Evolutionary conservation across 2,888 invertebrate genomes (phyloP), one percentile per base, ranked within the genome.

Genomic region (Orgyia antiqua): DNA sequence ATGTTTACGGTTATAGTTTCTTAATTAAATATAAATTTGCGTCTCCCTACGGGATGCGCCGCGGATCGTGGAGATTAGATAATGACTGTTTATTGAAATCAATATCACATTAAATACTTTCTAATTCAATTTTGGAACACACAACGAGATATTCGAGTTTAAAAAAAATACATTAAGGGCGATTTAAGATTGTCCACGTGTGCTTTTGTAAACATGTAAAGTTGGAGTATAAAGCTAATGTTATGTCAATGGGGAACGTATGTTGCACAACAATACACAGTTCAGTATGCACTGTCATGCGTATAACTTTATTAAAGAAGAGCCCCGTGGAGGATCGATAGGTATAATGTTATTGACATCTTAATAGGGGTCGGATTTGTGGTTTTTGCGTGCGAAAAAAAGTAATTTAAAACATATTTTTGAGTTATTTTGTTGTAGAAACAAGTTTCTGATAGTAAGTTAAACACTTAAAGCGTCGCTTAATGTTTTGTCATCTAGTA

Each of bases 261-360:
- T 67, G 63, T 80, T 78, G 73, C 56, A 52, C 69, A 80, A 84
- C 80, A 82, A 80, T 74, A 39, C 40, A 36, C 46, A 46, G 61
- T 74, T 69, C 51, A 65, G 44, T 45, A 53, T 34, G 57, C 60
- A 67, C 59, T 67, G 70, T 72, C 74, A 76, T 60, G 74, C 74
- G 74, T 75, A 59, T 79, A 78, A 83, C 63, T 61, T 64, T 73
- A 78, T 83, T 79, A 80, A 68, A 68, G 58, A 57, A 54, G 53
- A 66, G 58, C 53, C 65, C 74, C 73, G 66, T 76, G 64, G 66
- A 77, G 61, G 80, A 82, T 77, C 66, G 82, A 82, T 84, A 64
- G 69, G 58, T 58, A 42, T 50, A 54, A 40, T 44, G 35, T 51
- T 43, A 54, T 58, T 52, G 48, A 46, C 38, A 39, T 52, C 45